Evolutionary conservation across 2,797 vertebrate species (phyloP), one percentile per base, ranked within the genome.

Genomic region (Arnoldichthys spilopterus): DNA sequence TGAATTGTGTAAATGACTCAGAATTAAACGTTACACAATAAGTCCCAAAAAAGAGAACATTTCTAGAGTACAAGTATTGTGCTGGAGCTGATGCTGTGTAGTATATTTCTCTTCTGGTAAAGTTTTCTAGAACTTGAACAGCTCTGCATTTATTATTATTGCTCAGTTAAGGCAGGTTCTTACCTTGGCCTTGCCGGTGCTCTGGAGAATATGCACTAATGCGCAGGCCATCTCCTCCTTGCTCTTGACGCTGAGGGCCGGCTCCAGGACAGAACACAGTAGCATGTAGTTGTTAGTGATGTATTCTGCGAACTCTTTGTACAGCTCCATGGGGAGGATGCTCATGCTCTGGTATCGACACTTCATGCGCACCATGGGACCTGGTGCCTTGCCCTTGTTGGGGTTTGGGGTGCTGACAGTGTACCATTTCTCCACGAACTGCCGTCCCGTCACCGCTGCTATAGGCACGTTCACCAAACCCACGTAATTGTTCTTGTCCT

Each of bases 231-330:
- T 92, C 89, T 99, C 97, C 9, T 99, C 97, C 82, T 98, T 98
- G 80, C 93, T 95, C 69, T 95, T 92, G 47, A 98, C 96, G 0
- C 95, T 97, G 86, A 98, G 95, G 68, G 95, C 94, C 0, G 95
- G 95, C 63, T 99, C 97, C 85, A 99, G 92, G 28, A 96, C 94
- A 6, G 93, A 95, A 81, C 97, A 98, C 7, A 99, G 91, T 90
- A 96, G 93, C 72, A 96, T 92, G 51, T 98, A 98, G 90, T 96
- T 97, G 89, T 95, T 94, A 79, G 96, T 98, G 81, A 99, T 93
- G 85, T 96, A 99, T 89, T 99, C 97, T 0, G 96, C 97, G 67
- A 99, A 98, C 84, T 99, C 97, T 82, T 99, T 99, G 90, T 99
- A 99, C 86, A 96, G 96, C 85, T 99, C 97, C 97, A 98, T 98